Base-by-base conservation (phyloP, 2,888 invertebrate species). In the Diloba caeruleocephala region DNA sequence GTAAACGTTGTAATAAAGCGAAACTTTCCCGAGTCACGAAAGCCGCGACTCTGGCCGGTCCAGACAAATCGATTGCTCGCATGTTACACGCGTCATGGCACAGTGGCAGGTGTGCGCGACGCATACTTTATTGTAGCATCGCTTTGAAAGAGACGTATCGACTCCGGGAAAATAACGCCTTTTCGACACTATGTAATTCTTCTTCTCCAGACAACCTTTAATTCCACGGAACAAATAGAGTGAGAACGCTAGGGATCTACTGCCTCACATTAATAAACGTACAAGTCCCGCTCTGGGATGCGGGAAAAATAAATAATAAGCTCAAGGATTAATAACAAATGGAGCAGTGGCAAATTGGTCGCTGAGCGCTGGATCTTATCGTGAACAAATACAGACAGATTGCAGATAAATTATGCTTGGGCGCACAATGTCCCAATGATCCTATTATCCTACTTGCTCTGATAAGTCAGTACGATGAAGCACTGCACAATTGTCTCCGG, bases 11-110 rank as follows among this genome's bases (percentile, higher is more conserved):
- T 84, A 83, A 82, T 85, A 87, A 84, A 71, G 74, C 59, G 64
- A 82, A 88, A 86, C 77, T 85, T 85, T 77, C 63, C 75, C 64
- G 63, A 82, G 87, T 88, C 89, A 89, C 88, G 90, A 80, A 85
- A 82, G 68, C 79, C 74, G 53, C 67, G 58, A 53, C 66, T 62
- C 38, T 69, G 71, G 59, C 59, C 79, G 64, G 86, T 85, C 89
- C 89, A 90, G 89, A 90, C 89, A 78, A 88, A 90, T 90, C 90
- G 90, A 90, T 90, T 85, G 74, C 78, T 78, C 74, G 85, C 76
- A 81, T 81, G 84, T 78, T 72, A 79, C 81, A 83, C 73, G 79
- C 80, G 79, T 81, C 76, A 76, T 65, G 71, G 31, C 26, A 12
- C 44, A 51, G 13, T 65, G 78, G 77, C 88, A 89, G 90, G 89